Percentiles rank a stretch among this genome's conserved stretches.
Evolutionary conservation across 2,888 invertebrate species (phyloP).

Genomic region (Drosophila sordidula): DNA sequence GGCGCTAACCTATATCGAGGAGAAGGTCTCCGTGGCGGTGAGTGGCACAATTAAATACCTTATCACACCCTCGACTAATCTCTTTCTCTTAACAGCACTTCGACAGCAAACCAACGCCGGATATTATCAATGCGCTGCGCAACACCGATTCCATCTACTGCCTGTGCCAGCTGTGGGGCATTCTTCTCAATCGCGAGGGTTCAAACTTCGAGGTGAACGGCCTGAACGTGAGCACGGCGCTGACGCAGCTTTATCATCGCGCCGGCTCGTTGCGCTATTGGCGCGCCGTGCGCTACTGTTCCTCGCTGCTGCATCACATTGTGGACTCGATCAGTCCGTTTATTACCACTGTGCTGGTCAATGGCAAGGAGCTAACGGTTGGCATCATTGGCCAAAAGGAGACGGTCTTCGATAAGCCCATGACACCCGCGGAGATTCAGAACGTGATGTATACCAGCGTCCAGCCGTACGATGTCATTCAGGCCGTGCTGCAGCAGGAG

Average conservation of each 20-base stretch:
- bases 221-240: slow-evolving; percentile 88
- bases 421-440: slow-evolving; percentile 98
- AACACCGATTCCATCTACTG: slow-evolving; percentile 90
- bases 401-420: slow-evolving; percentile 98
- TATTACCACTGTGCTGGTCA: slow-evolving; percentile 98
- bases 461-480: slow-evolving; percentile 95
- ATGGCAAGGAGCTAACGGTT: slow-evolving; percentile 97
- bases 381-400: slow-evolving; percentile 98
- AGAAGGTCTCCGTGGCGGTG: slow-evolving; percentile 86
- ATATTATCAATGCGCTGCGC: slow-evolving; percentile 90
- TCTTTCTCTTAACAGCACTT: slow-evolving; percentile 85
- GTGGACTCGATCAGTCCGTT: slow-evolving; percentile 99
- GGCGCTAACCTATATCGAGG: slow-evolving; percentile 90
- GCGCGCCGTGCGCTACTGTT: slow-evolving; percentile 97
- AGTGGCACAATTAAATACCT: slow-evolving; percentile 44
- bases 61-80: background rate
- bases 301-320: slow-evolving; percentile 95
- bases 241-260: slow-evolving; percentile 91
- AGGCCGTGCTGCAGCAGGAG: slow-evolving; percentile 88
- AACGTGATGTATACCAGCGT: slow-evolving; percentile 95
- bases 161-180: slow-evolving; percentile 93
- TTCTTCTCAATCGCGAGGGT: slow-evolving; percentile 93
- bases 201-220: slow-evolving; percentile 90
- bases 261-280: slow-evolving; percentile 95
- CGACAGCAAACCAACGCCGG: slow-evolving; percentile 88